These are phyloP conservation scores for Rynchops niger DNA, from an alignment of 2,113 vertebrate genomes.

Conservation along the genomic window DNA sequence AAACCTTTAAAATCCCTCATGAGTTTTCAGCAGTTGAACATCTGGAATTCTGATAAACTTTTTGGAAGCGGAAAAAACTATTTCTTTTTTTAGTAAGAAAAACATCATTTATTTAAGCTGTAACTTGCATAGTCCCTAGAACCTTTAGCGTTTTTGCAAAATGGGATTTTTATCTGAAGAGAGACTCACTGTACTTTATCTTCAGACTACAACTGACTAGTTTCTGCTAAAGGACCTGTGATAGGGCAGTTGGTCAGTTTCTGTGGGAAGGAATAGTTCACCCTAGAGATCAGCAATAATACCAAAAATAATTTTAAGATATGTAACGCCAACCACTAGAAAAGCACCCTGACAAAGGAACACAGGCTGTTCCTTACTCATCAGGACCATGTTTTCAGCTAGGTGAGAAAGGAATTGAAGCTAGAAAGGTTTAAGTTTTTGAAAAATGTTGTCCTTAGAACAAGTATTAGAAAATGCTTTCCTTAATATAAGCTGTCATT, in stretches of 20 bases:
- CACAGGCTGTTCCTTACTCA: neutral
- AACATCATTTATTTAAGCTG: neutral
- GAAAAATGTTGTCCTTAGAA: neutral
- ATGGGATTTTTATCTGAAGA: neutral
- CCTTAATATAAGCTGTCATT: neutral
- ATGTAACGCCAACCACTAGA: neutral
- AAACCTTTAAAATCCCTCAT: neutral
- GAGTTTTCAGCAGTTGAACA: neutral
- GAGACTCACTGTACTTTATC: neutral
- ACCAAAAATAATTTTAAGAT: neutral
- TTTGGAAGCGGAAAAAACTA: neutral
- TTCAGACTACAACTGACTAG: neutral
- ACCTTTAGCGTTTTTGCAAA: neutral
- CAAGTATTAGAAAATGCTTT: neutral
- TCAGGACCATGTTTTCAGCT: neutral
- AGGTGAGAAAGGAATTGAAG: neutral
- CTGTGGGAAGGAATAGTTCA: neutral
- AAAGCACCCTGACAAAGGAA: neutral
- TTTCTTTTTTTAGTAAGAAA: neutral
- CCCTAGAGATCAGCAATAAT: neutral
- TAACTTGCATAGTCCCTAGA: neutral
- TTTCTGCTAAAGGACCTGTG: neutral
- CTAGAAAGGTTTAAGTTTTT: neutral
- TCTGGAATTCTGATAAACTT: neutral
- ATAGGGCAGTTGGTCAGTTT: neutral